These are phyloP conservation scores for Lamprotornis superbus DNA, from an alignment of 2,113 vertebrate species.

Conservation along the genomic window DNA sequence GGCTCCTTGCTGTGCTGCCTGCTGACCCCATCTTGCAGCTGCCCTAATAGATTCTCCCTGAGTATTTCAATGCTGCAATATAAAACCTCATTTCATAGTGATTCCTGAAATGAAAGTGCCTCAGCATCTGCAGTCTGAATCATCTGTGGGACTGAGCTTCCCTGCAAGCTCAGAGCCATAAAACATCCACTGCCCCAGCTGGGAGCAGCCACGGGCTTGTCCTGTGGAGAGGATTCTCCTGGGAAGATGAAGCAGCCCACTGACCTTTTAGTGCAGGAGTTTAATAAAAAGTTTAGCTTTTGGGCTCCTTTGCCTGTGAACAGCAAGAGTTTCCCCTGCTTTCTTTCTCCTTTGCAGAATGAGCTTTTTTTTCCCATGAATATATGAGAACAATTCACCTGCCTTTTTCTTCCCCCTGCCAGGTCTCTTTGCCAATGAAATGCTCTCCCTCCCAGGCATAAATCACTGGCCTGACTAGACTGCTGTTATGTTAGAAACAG, in stretches of 20 bases:
- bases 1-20: neutral
- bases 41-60: neutral
- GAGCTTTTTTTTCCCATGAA: neutral
- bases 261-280: neutral
- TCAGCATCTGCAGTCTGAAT: neutral
- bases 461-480: neutral
- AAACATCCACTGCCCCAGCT: neutral
- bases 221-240: neutral
- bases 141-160: neutral
- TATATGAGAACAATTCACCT: neutral
- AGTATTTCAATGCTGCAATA: neutral
- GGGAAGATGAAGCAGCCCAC: neutral
- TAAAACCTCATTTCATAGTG: neutral
- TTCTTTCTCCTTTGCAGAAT: neutral
- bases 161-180: neutral
- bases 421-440: neutral
- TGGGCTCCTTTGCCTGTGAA: neutral
- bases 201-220: neutral
- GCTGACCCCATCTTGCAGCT: conserved; percentile 11
- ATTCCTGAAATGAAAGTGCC: neutral
- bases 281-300: neutral
- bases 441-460: neutral
- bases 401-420: neutral
- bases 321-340: neutral
- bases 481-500: neutral